Conservation (phyloP, 2,797 vertebrate species). For the Gallinago nigripennis region DNA sequence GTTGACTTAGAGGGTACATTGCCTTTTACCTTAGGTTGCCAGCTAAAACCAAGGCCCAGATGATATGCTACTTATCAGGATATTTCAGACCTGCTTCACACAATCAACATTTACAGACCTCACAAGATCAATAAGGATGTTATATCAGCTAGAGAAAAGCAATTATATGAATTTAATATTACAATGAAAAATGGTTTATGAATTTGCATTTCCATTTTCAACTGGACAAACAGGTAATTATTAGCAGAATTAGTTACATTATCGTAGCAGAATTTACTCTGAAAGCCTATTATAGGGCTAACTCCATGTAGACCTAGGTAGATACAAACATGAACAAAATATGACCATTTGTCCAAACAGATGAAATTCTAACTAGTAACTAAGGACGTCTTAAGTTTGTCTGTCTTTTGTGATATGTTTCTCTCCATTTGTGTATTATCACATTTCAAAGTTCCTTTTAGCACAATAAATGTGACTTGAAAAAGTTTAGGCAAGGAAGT, state of each 20-base stretch:
- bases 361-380: background rate
- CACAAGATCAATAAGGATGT: background rate
- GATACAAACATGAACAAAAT: background rate
- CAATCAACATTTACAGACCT: background rate
- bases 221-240: background rate
- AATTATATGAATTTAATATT: background rate
- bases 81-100: background rate
- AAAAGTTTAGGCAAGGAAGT: background rate
- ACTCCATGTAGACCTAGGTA: rapidly evolving
- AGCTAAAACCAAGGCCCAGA: background rate
- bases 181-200: background rate
- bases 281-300: background rate
- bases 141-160: background rate
- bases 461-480: background rate
- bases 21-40: background rate
- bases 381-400: background rate
- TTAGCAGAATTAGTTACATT: background rate
- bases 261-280: background rate
- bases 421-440: background rate
- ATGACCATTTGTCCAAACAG: background rate
- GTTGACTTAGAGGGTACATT: background rate
- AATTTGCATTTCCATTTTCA: background rate
- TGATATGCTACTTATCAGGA: background rate
- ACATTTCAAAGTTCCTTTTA: background rate
- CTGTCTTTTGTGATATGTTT: background rate